Evolutionary conservation across 2,113 vertebrate species (phyloP).

Genomic region (Zonotrichia leucophrys): DNA sequence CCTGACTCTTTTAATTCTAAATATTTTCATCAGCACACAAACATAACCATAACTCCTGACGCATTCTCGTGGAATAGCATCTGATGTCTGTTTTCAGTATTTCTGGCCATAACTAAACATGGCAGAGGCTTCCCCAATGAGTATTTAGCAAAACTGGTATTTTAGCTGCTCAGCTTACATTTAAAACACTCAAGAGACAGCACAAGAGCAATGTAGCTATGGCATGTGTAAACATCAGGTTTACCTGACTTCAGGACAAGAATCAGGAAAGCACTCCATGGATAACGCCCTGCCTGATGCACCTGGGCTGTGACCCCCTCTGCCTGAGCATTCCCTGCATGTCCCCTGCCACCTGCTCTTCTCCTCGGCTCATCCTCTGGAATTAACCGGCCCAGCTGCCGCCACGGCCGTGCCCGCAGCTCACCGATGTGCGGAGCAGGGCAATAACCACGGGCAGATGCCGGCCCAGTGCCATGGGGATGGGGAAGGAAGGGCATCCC

Average conservation of each 20-base stretch:
- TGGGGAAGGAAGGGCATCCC: neutral
- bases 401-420: rapidly evolving
- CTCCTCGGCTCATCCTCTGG: neutral
- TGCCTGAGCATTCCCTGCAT: neutral
- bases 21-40: neutral
- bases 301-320: rapidly evolving
- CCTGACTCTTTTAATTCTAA: neutral
- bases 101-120: neutral
- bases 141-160: neutral
- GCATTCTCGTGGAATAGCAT: neutral
- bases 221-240: neutral
- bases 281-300: rapidly evolving
- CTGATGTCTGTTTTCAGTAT: neutral
- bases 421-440: rapidly evolving
- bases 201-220: neutral
- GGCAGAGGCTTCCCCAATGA: neutral
- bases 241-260: neutral
- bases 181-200: neutral
- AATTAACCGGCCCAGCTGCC: neutral
- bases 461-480: rapidly evolving
- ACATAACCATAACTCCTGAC: neutral
- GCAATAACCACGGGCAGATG: neutral
- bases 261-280: neutral
- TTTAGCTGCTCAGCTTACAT: neutral
- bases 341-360: neutral